These are phyloP conservation scores for Albula goreensis DNA, from an alignment of 2,113 vertebrate species.

Conservation along the genomic window DNA sequence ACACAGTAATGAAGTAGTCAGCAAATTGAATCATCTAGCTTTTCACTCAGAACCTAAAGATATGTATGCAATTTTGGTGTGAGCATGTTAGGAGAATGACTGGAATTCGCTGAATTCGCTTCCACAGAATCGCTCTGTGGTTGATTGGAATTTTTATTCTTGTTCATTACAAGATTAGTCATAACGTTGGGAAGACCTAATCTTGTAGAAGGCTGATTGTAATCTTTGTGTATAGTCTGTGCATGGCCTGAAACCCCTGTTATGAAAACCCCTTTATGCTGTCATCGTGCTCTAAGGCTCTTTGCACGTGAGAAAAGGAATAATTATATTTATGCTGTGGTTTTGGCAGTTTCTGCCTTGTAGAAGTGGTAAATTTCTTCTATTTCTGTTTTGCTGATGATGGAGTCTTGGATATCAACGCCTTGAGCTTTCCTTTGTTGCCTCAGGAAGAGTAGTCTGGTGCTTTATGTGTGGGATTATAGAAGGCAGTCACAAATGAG, in stretches of 20 bases:
- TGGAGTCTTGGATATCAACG: background rate
- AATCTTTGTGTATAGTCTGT: no score
- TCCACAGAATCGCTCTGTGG: no score
- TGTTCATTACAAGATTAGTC: no score
- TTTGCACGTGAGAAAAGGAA: background rate
- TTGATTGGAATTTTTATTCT: no score
- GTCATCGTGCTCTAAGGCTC: background rate
- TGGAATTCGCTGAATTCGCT: no score
- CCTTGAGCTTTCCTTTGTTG: background rate
- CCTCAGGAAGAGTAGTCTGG: background rate
- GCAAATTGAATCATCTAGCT: background rate
- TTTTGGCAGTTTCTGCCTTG: background rate
- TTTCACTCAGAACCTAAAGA: background rate
- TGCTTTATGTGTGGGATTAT: background rate
- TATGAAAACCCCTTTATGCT: background rate
- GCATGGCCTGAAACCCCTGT: background rate
- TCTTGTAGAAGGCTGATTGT: no score
- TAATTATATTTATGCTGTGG: background rate
- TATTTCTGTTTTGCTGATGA: background rate
- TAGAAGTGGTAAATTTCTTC: background rate
- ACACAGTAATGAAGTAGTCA: background rate
- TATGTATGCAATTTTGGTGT: background rate
- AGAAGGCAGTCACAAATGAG: background rate
- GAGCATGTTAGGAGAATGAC: no score
- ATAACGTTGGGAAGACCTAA: no score